phyloP scores from a whole-genome alignment of 2,888 invertebrate species.

The Cotesia congregata region DNA sequence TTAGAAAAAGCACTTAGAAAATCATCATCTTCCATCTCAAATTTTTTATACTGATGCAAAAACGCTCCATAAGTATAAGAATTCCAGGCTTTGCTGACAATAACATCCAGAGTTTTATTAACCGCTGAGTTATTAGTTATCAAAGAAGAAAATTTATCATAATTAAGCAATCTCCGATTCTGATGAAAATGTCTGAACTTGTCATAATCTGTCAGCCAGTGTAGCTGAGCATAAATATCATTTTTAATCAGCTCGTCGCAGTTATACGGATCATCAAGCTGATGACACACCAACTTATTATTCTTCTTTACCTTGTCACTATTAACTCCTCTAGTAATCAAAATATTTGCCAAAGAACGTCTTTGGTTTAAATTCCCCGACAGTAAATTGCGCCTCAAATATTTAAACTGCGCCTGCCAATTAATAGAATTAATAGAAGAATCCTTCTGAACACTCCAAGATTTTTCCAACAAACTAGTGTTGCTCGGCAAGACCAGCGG shows the following conservation, averaged over 20 bases:
- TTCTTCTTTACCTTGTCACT: not conserved
- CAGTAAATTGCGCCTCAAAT: conserved; percentile 61
- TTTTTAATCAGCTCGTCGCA: conserved; percentile 62
- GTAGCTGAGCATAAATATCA: conserved; percentile 61
- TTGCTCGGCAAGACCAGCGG: conserved; percentile 38
- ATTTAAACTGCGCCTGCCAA: conserved; percentile 66
- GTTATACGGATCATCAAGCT: conserved; percentile 53
- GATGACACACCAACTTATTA: conserved; percentile 31
- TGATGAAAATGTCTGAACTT: conserved; percentile 68
- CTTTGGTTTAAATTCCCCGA: conserved; percentile 39
- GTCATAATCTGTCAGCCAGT: conserved; percentile 65
- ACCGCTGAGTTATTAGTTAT: conserved; percentile 71
- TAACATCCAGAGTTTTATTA: conserved; percentile 63
- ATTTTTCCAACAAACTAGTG: not conserved
- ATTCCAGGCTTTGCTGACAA: conserved; percentile 71
- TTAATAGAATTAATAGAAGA: conserved; percentile 61
- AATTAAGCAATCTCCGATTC: conserved; percentile 64
- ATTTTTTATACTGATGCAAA: conserved; percentile 72
- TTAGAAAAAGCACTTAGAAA: conserved; percentile 72
- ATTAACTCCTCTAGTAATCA: conserved; percentile 68
- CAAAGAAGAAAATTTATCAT: conserved; percentile 70
- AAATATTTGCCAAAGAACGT: conserved; percentile 64
- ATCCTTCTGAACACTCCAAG: conserved; percentile 8
- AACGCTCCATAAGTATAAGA: conserved; percentile 71
- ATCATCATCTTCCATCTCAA: conserved; percentile 70